Evolutionary conservation across 1,140 invertebrate species (phyloP), one percentile per base, ranked within the genome.

Genomic region (Euglossa dilemma): DNA sequence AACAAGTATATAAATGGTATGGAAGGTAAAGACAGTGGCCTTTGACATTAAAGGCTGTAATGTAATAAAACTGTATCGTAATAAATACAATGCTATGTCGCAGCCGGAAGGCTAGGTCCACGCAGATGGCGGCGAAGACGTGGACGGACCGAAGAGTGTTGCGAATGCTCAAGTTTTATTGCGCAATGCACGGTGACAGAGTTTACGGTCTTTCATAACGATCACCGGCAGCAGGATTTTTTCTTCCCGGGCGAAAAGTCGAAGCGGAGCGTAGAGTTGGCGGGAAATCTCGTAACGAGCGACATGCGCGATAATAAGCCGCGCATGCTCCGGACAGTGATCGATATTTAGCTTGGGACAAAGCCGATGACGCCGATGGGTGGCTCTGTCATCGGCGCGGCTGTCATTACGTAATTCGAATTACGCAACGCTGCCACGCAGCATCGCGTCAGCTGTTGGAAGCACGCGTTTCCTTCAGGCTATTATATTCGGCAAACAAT

Each of bases 261-360:
- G 18, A 18, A 14, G 23, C n/a, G 43, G 20, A 11, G 43, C 52
- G 12, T 2, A 45, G 28, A 25, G 43, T 54, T 20, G 61, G 23
- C n/a, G 36, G 50, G 18, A 50, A 85, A 81, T 57, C 43, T 70
- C 47, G 78, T 45, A 83, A 63, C 59, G 57, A 83, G 57, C 59
- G 57, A 57, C 61, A 73, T 43, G 25, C 74, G 63, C 50, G 70
- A 76, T 83, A 84, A 84, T 79, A 66, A 87, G 1, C 25, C 14
- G 52, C 67, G 45, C 43, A n/a, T 6, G 52, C 36, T 47, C 56
- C 50, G 50, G 67, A 85, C 59, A 73, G 84, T 88, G 72, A 83
- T 88, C 64, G 70, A 88, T 88, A 88, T 88, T 88, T 88, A 75
- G 23, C 52, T 25, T 11, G 12, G 74, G 76, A 86, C 87, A 88